A percentile compares a stretch with the other conserved stretches of the same genome.
Evolutionary conservation across 1,140 invertebrate species (phyloP).

Genomic region (Holcopasites calliopsidis): DNA sequence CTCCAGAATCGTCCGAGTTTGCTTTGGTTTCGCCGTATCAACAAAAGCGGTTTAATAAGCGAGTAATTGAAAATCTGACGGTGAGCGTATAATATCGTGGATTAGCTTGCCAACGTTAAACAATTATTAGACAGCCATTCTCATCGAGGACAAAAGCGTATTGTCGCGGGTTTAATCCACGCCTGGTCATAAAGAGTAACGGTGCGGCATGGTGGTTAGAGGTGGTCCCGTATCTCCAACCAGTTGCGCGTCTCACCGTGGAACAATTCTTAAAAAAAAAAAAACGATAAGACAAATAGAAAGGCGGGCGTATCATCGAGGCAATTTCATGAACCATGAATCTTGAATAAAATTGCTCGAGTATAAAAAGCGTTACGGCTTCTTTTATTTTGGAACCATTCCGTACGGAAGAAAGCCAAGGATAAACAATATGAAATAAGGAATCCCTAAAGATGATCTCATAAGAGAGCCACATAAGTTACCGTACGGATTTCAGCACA

Average conservation of each 20-base stretch:
- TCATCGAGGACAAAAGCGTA: conserved; percentile 13
- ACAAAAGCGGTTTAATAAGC: too few relatives aligned
- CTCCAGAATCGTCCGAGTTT: too few relatives aligned
- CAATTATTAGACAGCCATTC: conserved; percentile 9
- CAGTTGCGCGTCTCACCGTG: conserved; percentile 1
- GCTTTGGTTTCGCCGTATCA: too few relatives aligned
- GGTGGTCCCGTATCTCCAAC: background rate
- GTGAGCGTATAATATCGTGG: background rate
- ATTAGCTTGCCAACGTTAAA: background rate
- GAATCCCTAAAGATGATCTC: background rate
- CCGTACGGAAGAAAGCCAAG: background rate
- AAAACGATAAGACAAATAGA: background rate
- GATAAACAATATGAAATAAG: background rate
- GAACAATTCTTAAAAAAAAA: background rate
- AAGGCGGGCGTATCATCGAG: background rate
- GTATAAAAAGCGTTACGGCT: background rate
- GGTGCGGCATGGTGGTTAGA: background rate
- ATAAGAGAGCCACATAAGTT: background rate
- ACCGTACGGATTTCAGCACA: background rate
- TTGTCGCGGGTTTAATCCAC: conserved; percentile 17
- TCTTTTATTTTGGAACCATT: background rate
- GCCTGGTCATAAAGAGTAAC: conserved; percentile 1
- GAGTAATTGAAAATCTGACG: too few relatives aligned
- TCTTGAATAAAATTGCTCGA: background rate
- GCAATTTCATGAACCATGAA: background rate